Conservation (phyloP, 2,888 invertebrate genomes). For the Salpingus planirostris region DNA sequence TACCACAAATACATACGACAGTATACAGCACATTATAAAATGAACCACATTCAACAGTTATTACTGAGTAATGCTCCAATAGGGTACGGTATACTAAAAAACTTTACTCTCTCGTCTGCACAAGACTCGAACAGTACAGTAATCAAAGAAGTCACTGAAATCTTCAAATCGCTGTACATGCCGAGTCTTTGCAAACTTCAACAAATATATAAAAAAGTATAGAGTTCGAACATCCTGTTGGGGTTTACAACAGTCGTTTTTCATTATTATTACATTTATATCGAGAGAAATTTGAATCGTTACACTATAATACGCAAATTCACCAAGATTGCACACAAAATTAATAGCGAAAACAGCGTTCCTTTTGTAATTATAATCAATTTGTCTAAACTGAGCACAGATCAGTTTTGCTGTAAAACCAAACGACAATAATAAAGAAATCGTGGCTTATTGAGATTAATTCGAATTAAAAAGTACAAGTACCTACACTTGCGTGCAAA, state of each 20-base stretch:
- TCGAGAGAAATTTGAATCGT: conserved; percentile 20
- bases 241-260: conserved; percentile 33
- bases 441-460: too few species aligned
- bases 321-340: conserved; percentile 16
- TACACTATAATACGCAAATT: conserved; percentile 18
- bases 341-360: too few species aligned
- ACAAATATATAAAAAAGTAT: conserved; percentile 15
- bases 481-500: too few species aligned
- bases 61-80: conserved; percentile 31
- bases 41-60: conserved; percentile 38
- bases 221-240: conserved; percentile 26
- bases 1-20: conserved; percentile 37
- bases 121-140: background rate
- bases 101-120: conserved; percentile 4
- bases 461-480: too few species aligned
- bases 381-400: too few species aligned
- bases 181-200: conserved; percentile 16
- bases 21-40: conserved; percentile 39
- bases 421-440: too few species aligned
- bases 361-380: too few species aligned
- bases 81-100: conserved; percentile 23
- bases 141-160: background rate
- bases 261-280: conserved; percentile 19
- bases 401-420: too few species aligned
- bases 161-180: too few species aligned